These are phyloP conservation scores for Oryzias woworae DNA, from an alignment of 2,113 vertebrate genomes.

Conservation along the genomic window DNA sequence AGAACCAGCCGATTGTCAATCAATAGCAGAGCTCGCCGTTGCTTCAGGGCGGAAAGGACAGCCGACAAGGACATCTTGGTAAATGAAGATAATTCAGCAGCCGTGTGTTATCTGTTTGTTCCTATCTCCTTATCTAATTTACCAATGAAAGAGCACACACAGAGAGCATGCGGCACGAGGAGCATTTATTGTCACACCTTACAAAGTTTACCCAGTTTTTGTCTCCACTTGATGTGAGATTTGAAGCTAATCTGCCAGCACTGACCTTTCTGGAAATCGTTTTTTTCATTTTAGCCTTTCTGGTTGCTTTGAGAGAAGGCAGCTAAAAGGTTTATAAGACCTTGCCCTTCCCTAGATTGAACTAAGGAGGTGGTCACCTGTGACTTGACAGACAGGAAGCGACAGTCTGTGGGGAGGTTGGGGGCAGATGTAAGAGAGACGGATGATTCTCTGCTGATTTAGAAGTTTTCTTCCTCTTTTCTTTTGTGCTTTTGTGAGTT, in stretches of 20 bases:
- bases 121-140: constrained; percentile 67
- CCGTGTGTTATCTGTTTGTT: constrained; percentile 57
- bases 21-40: constrained; percentile 43
- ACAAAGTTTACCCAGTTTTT: constrained; percentile 12
- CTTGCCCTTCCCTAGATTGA: constrained; percentile 40
- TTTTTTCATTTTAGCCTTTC: constrained; percentile 26
- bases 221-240: constrained; percentile 31
- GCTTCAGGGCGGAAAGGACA: constrained; percentile 60
- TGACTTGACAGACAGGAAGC: constrained; percentile 63
- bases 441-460: constrained; percentile 29
- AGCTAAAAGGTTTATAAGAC: constrained; percentile 45
- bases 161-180: constrained; percentile 16
- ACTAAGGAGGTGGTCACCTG: constrained; percentile 56
- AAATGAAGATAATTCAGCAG: constrained; percentile 57
- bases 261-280: constrained; percentile 57
- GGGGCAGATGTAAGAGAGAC: constrained; percentile 31
- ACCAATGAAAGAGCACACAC: constrained; percentile 20
- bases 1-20: constrained; percentile 56
- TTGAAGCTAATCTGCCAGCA: constrained; percentile 31
- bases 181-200: constrained; percentile 13
- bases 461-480: constrained; percentile 21
- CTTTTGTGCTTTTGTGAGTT: constrained; percentile 2
- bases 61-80: constrained; percentile 65
- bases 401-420: constrained; percentile 27
- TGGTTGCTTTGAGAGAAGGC: constrained; percentile 40